phyloP scores from a whole-genome alignment of 2,888 invertebrate genomes.

The Chrysina gloriosa region DNA sequence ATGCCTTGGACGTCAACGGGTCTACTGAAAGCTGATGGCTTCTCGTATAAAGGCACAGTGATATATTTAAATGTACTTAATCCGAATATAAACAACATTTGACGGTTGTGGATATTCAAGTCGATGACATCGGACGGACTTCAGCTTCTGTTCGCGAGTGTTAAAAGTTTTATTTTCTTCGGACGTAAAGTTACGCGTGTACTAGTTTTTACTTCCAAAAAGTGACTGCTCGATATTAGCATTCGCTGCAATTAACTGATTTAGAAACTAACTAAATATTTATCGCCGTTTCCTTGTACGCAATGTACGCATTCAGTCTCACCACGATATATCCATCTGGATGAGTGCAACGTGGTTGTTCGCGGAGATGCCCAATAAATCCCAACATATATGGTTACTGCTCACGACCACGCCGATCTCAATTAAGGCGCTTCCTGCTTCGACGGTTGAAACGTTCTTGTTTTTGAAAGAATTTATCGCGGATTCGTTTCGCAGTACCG shows the following conservation, averaged over 20 bases:
- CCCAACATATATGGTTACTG: conserved; percentile 40
- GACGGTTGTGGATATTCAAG: not conserved
- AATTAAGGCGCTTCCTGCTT: conserved; percentile 49
- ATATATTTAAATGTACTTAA: conserved; percentile 24
- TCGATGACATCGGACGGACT: not conserved
- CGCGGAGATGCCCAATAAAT: conserved; percentile 35
- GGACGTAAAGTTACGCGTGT: no score
- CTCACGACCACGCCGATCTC: conserved; percentile 40
- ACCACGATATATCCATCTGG: conserved; percentile 28
- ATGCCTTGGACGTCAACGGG: conserved; percentile 40
- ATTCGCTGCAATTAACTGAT: not conserved
- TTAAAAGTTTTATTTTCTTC: no score
- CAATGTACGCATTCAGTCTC: not conserved
- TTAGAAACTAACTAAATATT: not conserved
- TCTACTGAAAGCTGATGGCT: conserved; percentile 27
- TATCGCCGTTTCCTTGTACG: conserved; percentile 9
- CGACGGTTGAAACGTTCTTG: conserved; percentile 30
- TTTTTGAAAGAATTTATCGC: conserved; percentile 31
- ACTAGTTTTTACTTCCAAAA: no score
- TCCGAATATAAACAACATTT: conserved; percentile 29
- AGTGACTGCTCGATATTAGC: no score
- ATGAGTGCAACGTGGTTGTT: conserved; percentile 28
- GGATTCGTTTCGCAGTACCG: conserved; percentile 30
- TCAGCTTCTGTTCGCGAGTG: no score
- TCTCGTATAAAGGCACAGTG: conserved; percentile 16